Base-by-base conservation (phyloP, 2,113 vertebrate genomes). In the Marcusenius ussheri region DNA sequence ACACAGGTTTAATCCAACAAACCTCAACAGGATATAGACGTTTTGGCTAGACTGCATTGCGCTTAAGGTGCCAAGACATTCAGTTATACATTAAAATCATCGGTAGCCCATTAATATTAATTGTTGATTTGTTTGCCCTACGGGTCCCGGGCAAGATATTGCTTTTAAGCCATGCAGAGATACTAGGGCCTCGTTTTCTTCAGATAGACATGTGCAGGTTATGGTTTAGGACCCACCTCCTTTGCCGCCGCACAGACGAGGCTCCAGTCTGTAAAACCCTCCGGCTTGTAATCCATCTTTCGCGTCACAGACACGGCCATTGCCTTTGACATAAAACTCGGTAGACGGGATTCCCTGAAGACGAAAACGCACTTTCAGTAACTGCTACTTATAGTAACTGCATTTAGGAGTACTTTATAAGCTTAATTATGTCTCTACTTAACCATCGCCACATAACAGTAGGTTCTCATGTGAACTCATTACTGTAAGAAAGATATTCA, bases 191-290 rank as follows among this genome's bases (percentile, higher is more conserved):
- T 10, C 5, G 13, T 39, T 15, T 31, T 39, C 31, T 7, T 77
- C 15, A 39, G 0, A 77, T 39, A 39, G 0, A 80, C 31, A 19
- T 46, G 39, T 47, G 46, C 1, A 4, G 2, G 0, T 9, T 47
- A 84, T 47, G 10, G 3, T 2, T 3, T 21, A 17, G 3, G 9
- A 90, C 91, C 1, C 15, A 99, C 98, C 98, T 97, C 98, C 98
- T 96, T 99, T 99, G 47, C 98, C 98, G 8, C 98, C 98, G 50
- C 90, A 91, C 45, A 99, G 96, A 1, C 97, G 96, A 8, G 97
- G 96, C 89, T 98, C 97, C 95, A 99, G 58, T 27, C 94, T 97
- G 84, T 99, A 99, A 89, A 97, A 27, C 0, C 93, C 94, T 66
- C 98, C 98, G 91, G 93, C 87, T 83, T 95, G 96, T 87, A 99